Conservation (phyloP, 2,113 vertebrate genomes). For the Ciconia boyciana region DNA sequence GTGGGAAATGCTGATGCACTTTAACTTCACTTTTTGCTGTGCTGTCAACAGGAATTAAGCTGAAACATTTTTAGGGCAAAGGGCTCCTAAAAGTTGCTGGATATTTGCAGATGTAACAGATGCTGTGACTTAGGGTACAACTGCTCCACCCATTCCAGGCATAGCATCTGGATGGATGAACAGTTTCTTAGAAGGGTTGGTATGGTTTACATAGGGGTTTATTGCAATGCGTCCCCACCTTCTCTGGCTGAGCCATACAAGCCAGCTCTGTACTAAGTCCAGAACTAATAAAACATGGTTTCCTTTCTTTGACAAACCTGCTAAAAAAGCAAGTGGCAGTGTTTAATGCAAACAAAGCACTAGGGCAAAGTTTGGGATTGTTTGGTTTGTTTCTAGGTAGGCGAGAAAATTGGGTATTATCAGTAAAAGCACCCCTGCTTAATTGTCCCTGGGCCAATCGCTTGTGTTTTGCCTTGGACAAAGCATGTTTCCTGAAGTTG, state of each 20-base stretch:
- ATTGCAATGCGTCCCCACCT: conserved; percentile 4
- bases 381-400: not conserved
- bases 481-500: not conserved
- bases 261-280: conserved; percentile 2
- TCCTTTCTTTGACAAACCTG: conserved; percentile 34
- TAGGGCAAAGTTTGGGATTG: not conserved
- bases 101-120: not conserved
- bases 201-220: conserved; percentile 1
- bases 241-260: not conserved
- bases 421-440: not conserved
- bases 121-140: not conserved
- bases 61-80: not conserved
- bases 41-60: not conserved
- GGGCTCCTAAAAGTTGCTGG: not conserved
- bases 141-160: not conserved
- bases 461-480: not conserved
- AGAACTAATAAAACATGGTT: conserved; percentile 38
- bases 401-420: conserved; percentile 9
- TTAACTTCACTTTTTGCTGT: not conserved
- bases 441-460: not conserved
- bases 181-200: not conserved
- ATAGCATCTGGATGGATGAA: not conserved
- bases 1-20: not conserved
- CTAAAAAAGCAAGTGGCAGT: not conserved
- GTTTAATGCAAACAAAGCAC: conserved; percentile 36